Evolutionary conservation across 2,888 invertebrate species (phyloP).

Genomic region (Anarsia innoxiella): DNA sequence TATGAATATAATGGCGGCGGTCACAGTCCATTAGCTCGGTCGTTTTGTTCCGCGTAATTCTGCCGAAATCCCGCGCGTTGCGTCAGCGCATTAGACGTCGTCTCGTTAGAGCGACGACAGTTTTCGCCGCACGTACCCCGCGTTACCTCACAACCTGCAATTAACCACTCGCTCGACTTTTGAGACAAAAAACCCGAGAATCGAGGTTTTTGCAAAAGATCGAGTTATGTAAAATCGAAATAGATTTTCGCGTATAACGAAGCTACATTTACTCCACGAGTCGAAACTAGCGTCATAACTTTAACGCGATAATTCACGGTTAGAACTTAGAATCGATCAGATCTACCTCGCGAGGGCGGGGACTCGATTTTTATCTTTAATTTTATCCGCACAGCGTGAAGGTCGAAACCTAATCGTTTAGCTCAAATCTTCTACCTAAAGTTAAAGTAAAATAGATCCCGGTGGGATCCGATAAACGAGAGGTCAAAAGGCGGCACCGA

Average conservation of each 20-base stretch:
- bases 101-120: conserved; percentile 40
- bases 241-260: no score
- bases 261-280: not conserved
- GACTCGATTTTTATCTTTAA: no score
- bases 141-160: conserved; percentile 46
- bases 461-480: no score
- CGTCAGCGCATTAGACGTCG: conserved; percentile 38
- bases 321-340: no score
- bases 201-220: conserved; percentile 8
- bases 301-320: no score
- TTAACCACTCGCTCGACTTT: conserved; percentile 34
- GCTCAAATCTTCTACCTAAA: no score
- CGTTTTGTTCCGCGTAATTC: conserved; percentile 53
- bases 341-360: no score
- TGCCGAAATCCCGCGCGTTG: conserved; percentile 50
- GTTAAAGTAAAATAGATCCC: no score
- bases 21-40: conserved; percentile 58
- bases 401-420: no score
- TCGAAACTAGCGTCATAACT: no score
- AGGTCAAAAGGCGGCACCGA: conserved; percentile 40
- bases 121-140: conserved; percentile 37
- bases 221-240: no score
- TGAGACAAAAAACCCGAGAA: conserved; percentile 14
- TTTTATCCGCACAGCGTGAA: no score
- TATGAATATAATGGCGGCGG: conserved; percentile 15